Percentiles rank a stretch among this genome's conserved stretches.
Evolutionary conservation across 2,113 vertebrate species (phyloP).

Genomic region (Salvelinus namaycush): DNA sequence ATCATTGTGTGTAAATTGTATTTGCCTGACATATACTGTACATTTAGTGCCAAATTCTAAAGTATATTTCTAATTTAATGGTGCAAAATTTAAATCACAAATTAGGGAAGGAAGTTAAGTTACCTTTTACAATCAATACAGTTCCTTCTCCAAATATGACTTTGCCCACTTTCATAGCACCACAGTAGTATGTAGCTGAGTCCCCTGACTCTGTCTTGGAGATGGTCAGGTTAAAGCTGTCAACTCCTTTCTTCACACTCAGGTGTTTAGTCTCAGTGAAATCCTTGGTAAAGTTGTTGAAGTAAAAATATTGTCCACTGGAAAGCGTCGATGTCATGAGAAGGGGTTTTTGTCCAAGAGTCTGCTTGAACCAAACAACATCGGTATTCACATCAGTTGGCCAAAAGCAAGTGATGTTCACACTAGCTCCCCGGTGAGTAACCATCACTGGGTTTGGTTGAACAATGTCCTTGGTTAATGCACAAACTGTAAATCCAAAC

Average conservation of each 20-base stretch:
- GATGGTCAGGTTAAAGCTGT: constrained; percentile 18
- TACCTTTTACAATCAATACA: constrained; percentile 11
- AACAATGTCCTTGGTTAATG: background rate
- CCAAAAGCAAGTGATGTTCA: constrained; percentile 17
- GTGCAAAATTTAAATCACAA: too few species aligned
- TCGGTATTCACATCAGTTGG: background rate
- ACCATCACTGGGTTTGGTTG: constrained; percentile 6
- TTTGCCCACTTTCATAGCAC: background rate
- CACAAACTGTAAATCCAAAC: constrained; percentile 8
- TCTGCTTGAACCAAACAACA: constrained; percentile 24
- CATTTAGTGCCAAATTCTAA: too few species aligned
- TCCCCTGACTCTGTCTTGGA: constrained; percentile 8
- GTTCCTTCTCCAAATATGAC: constrained; percentile 18
- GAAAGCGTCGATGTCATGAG: background rate
- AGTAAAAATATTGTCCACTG: background rate
- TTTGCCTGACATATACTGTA: too few species aligned
- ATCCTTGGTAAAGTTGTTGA: background rate
- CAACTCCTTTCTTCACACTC: background rate
- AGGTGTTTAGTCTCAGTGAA: background rate
- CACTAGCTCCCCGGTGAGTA: constrained; percentile 7
- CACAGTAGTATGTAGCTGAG: constrained; percentile 29
- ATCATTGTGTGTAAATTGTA: too few species aligned
- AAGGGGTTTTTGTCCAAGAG: constrained; percentile 19
- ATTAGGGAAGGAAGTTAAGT: background rate
- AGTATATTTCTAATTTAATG: too few species aligned